A percentile compares a stretch with the other conserved stretches of the same genome.
phyloP scores from a whole-genome alignment of 2,797 vertebrate genomes.

The Neopelma chrysocephalum region DNA sequence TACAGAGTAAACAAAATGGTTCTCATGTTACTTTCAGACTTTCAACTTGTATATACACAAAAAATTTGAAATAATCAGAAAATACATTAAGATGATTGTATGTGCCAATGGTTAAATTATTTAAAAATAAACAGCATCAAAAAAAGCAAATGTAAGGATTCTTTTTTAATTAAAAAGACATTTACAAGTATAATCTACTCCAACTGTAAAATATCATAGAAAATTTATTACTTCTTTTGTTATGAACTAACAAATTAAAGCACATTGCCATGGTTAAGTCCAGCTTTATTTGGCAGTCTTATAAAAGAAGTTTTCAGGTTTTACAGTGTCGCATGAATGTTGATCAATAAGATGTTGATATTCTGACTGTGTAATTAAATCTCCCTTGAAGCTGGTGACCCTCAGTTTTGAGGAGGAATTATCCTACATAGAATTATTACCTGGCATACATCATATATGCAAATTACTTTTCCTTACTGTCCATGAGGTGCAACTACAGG shows the following conservation, averaged over 20 bases:
- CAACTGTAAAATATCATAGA: not conserved
- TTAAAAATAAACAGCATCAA: slow-evolving; percentile 4
- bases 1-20: not conserved
- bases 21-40: not conserved
- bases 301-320: not conserved
- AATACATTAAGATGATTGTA: not conserved
- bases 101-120: not conserved
- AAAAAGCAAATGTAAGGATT: not conserved
- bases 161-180: not conserved
- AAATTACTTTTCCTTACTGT: not conserved
- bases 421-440: not conserved
- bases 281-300: not conserved
- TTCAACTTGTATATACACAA: not conserved
- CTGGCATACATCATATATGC: not conserved
- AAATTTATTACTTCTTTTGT: not conserved
- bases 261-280: not conserved
- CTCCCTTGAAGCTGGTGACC: not conserved
- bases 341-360: not conserved
- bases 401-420: not conserved
- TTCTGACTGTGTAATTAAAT: not conserved
- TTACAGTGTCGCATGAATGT: not conserved
- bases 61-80: not conserved
- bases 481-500: not conserved
- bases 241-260: not conserved
- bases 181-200: not conserved